phyloP scores from a whole-genome alignment of 2,888 invertebrate species.

The Campoplex capitator region DNA sequence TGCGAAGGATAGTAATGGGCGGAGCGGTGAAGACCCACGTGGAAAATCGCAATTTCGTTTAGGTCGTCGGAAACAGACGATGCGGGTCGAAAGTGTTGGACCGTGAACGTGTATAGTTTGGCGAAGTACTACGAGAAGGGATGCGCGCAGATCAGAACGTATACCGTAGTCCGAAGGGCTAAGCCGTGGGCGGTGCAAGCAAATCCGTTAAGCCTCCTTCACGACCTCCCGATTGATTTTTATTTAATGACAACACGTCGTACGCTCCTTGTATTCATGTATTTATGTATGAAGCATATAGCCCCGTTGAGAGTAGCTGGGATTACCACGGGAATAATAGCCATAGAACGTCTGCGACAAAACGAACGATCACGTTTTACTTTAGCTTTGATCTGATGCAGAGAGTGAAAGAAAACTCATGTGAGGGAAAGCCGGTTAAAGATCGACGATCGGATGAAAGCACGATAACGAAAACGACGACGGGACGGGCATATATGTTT shows the following conservation, averaged over 20 bases:
- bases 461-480: slow-evolving; percentile 30
- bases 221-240: slow-evolving; percentile 85
- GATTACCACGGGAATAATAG: slow-evolving; percentile 78
- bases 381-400: slow-evolving; percentile 62
- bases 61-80: slow-evolving; percentile 62
- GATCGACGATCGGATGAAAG: slow-evolving; percentile 31
- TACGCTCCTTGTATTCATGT: slow-evolving; percentile 77
- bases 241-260: slow-evolving; percentile 85
- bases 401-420: slow-evolving; percentile 20
- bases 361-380: slow-evolving; percentile 59
- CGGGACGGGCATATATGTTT: neutral
- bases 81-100: slow-evolving; percentile 70
- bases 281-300: slow-evolving; percentile 79
- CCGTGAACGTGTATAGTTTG: slow-evolving; percentile 69
- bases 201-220: slow-evolving; percentile 85
- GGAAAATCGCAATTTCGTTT: slow-evolving; percentile 65
- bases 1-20: slow-evolving; percentile 29
- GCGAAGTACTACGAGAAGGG: slow-evolving; percentile 68
- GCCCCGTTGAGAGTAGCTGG: slow-evolving; percentile 75
- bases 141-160: slow-evolving; percentile 48
- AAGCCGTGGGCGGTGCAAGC: slow-evolving; percentile 82
- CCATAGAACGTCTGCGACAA: slow-evolving; percentile 57
- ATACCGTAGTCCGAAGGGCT: slow-evolving; percentile 72
- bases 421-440: slow-evolving; percentile 55
- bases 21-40: slow-evolving; percentile 47